Base-by-base conservation (phyloP, 2,888 invertebrate species). In the Acleris sparsana region DNA sequence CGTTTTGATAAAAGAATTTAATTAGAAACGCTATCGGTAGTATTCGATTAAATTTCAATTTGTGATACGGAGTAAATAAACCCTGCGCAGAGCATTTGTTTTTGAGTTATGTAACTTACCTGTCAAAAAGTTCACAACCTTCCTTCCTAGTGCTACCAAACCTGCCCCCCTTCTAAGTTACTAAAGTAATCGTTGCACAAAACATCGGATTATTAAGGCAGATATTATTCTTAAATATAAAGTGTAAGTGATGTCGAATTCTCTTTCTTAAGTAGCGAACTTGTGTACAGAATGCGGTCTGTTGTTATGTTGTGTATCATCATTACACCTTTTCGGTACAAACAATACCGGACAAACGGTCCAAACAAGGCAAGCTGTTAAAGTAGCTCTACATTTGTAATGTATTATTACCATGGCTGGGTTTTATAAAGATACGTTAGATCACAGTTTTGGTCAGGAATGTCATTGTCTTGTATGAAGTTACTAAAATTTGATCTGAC, bases 81-180 rank as follows among this genome's bases (percentile, higher is more conserved):
- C 44, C 44, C 43, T 20, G 16, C 43, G 2, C 20, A 20, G 43
- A 55, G 43, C 6, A 20, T 18, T 58, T 33, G 49, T 58, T 49
- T 49, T 46, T n/a, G 33, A 20, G 33, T 48, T 53, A 55, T 55
- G 55, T 55, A 55, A 57, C 49, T 29, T 58, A 20, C 44, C 56
- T 33, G 58, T 33, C 49, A 58, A 58, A 58, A 58, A 20, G 55
- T 16, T 39, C 20, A 29, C 16, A 43, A 20, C 17, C 20, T 55
- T 43, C 20, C 20, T 20, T 20, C 43, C 39, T 55, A 39, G 20
- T 22, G 13, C 39, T 39, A 39, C 33, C 20, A 16, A 13, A 51
- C 16, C 16, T 39, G 11, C 39, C 39, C 53, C 18, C 13, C 18
- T 33, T 33, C 39, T 13, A 33, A 18, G 53, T 13, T 5, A 5